These are phyloP conservation scores for Tineola bisselliella DNA, from an alignment of 2,888 invertebrate genomes.

Conservation along the genomic window DNA sequence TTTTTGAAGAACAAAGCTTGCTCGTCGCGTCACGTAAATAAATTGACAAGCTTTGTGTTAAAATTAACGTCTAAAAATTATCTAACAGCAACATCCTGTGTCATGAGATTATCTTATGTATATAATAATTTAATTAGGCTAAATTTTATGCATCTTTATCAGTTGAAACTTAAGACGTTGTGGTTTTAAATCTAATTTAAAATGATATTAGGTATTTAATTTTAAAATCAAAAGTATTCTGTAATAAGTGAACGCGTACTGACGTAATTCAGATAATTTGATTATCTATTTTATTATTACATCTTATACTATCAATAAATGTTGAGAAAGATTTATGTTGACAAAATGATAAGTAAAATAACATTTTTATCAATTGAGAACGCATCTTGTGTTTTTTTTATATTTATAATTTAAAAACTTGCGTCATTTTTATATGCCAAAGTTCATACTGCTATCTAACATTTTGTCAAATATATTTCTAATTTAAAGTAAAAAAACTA, in stretches of 20 bases:
- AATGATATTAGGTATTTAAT: too few relatives aligned
- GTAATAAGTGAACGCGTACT: too few relatives aligned
- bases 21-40: too few relatives aligned
- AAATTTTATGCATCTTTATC: neutral
- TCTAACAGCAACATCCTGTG: neutral
- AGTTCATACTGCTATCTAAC: neutral
- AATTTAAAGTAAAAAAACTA: neutral
- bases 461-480: slow-evolving; percentile 7
- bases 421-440: neutral
- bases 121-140: neutral
- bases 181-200: too few relatives aligned
- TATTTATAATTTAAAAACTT: neutral
- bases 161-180: neutral
- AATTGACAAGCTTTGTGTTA: neutral
- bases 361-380: slow-evolving; percentile 4
- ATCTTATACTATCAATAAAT: neutral
- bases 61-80: neutral
- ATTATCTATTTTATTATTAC: neutral
- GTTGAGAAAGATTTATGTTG: slow-evolving; percentile 5
- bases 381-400: neutral
- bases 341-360: neutral
- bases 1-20: too few relatives aligned
- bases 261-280: neutral
- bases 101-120: neutral
- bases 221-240: too few relatives aligned